phyloP scores from a whole-genome alignment of 1,140 invertebrate species.

The Dolichoris vasculosae region DNA sequence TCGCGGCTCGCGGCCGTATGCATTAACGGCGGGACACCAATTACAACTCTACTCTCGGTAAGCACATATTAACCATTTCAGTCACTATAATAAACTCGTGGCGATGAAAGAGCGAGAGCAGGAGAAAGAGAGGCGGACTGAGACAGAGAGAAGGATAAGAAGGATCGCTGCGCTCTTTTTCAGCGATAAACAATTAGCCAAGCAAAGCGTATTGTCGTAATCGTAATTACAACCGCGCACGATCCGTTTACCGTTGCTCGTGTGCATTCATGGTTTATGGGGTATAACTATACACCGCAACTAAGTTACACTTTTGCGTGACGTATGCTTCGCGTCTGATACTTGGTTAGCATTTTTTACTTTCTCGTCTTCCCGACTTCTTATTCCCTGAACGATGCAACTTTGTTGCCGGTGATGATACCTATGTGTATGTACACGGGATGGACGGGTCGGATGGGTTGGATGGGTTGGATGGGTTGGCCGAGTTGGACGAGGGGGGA shows the following conservation, averaged over 20 bases:
- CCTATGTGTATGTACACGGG: background rate
- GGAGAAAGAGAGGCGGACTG: background rate
- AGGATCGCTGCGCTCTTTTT: conserved; percentile 25
- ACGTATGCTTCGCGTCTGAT: conserved; percentile 18
- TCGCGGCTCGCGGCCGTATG: background rate
- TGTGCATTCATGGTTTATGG: conserved; percentile 29
- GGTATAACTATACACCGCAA: conserved; percentile 36
- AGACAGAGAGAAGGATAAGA: background rate
- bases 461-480: background rate
- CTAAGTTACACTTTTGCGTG: conserved; percentile 31
- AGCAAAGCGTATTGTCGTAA: conserved; percentile 49
- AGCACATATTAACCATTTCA: conserved; percentile 43
- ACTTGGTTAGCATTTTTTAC: background rate
- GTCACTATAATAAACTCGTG: conserved; percentile 46
- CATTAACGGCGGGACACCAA: conserved; percentile 48
- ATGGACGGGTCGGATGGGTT: background rate
- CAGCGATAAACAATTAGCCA: conserved; percentile 48
- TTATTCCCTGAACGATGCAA: conserved; percentile 40
- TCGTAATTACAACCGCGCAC: conserved; percentile 45
- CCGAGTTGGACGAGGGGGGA: background rate
- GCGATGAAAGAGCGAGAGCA: conserved; percentile 20
- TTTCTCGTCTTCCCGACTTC: background rate
- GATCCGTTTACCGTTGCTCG: conserved; percentile 39
- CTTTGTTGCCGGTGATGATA: conserved; percentile 36
- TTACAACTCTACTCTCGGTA: conserved; percentile 34